Percentiles rank a stretch among this genome's conserved stretches.
Evolutionary conservation across 2,113 vertebrate genomes (phyloP).

Genomic region (Platichthys stellatus): DNA sequence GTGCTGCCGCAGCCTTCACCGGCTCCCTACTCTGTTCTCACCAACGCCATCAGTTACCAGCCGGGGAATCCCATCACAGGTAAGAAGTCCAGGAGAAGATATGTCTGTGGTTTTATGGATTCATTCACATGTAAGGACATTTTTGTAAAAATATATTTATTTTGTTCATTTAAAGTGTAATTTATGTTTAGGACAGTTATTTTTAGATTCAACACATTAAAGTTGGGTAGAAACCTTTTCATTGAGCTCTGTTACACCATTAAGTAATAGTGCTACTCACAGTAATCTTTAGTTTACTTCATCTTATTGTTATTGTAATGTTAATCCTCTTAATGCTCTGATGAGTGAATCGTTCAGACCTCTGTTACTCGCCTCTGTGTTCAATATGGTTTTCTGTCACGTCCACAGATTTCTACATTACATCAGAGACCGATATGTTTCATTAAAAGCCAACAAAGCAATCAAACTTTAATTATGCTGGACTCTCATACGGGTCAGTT

Average conservation of each 20-base stretch:
- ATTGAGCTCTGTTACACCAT: no score
- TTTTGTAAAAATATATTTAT: background rate
- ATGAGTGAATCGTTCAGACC: background rate
- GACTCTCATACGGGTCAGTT: no score
- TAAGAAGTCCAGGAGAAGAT: conserved; percentile 4
- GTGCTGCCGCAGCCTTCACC: conserved; percentile 47
- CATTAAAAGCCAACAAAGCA: no score
- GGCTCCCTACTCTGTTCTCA: conserved; percentile 38
- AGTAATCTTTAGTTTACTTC: background rate
- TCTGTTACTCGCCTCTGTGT: background rate
- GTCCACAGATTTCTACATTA: no score
- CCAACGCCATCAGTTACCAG: conserved; percentile 23
- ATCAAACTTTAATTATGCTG: no score
- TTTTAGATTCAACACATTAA: no score
- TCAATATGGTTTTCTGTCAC: background rate
- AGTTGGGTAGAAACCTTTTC: no score
- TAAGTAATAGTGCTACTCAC: background rate
- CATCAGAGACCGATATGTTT: no score
- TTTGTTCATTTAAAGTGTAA: background rate
- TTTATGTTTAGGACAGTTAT: no score
- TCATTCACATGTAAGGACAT: background rate
- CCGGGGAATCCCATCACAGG: conserved; percentile 43
- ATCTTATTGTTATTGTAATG: background rate
- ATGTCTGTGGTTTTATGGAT: background rate
- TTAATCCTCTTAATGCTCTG: no score